phyloP scores from a whole-genome alignment of 2,888 invertebrate genomes.

The Steinernema carpocapsae region DNA sequence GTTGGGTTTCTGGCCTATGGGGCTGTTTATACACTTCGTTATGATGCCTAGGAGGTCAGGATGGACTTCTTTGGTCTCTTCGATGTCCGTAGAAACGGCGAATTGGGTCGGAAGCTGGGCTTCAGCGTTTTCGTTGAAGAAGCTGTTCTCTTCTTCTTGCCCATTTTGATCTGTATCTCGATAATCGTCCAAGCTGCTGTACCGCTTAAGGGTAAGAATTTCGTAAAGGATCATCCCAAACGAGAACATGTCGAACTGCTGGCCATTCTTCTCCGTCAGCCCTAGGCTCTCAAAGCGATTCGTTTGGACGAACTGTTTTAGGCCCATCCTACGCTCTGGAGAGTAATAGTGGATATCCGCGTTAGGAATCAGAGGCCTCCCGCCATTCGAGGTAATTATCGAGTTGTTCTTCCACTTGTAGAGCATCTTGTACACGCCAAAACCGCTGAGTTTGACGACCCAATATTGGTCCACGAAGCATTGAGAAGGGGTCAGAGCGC shows the following conservation, averaged over 20 bases:
- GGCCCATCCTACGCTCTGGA: slow-evolving; percentile 57
- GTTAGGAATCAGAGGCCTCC: slow-evolving; percentile 56
- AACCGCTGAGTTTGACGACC: slow-evolving; percentile 66
- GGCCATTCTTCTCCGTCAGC: slow-evolving; percentile 36
- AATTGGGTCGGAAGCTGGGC: slow-evolving; percentile 50
- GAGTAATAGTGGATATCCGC: slow-evolving; percentile 59
- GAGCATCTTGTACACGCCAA: slow-evolving; percentile 53
- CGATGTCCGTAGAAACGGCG: slow-evolving; percentile 30
- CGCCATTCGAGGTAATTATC: slow-evolving; percentile 52
- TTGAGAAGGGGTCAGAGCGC: slow-evolving; percentile 57
- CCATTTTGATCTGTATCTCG: slow-evolving; percentile 28
- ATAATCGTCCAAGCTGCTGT: slow-evolving; percentile 44
- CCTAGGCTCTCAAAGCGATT: slow-evolving; percentile 46
- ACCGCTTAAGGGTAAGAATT: slow-evolving; percentile 47
- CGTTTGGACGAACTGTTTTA: slow-evolving; percentile 46
- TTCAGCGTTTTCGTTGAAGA: slow-evolving; percentile 58
- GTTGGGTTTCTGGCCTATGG: slow-evolving; percentile 54
- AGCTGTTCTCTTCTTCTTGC: slow-evolving; percentile 55
- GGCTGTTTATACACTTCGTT: slow-evolving; percentile 51
- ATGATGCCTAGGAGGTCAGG: slow-evolving; percentile 58
- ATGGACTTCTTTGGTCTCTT: slow-evolving; percentile 48
- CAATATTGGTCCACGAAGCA: slow-evolving; percentile 66
- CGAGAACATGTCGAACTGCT: slow-evolving; percentile 58
- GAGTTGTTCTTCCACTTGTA: slow-evolving; percentile 57
- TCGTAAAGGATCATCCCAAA: slow-evolving; percentile 65